Conservation (phyloP, 2,113 vertebrate genomes). For the Dicerorhinus sumatrensis region DNA sequence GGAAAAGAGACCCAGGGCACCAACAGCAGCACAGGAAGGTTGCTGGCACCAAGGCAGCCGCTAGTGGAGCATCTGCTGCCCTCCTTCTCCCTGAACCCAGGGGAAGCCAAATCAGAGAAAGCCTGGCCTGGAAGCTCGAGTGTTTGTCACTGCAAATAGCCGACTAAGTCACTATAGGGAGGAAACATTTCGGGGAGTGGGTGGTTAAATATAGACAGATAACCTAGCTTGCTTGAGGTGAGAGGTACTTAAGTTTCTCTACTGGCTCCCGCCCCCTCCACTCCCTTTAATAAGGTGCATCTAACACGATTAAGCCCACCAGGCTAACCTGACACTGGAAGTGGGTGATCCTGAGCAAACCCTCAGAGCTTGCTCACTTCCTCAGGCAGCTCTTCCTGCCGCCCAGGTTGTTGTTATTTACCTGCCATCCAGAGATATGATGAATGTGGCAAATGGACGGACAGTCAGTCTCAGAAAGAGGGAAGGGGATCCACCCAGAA, state of each 20-base stretch:
- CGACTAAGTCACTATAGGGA: neutral
- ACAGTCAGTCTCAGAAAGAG: neutral
- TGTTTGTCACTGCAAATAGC: slow-evolving; percentile 45
- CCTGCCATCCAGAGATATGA: neutral
- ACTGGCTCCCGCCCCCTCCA: neutral
- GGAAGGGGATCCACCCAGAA: neutral
- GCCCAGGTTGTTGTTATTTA: neutral
- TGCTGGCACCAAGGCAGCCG: neutral
- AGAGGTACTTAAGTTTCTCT: neutral
- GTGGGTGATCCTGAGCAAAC: neutral
- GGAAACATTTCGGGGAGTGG: neutral
- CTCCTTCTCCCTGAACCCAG: neutral
- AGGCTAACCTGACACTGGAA: neutral
- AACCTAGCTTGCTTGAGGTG: neutral
- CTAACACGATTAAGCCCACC: neutral
- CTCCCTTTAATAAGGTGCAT: neutral
- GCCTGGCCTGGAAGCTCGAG: neutral
- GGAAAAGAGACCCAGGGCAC: slow-evolving; percentile 62
- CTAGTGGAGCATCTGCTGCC: slow-evolving; percentile 50
- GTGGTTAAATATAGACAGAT: neutral
- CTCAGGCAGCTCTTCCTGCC: neutral
- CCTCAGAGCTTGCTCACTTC: neutral
- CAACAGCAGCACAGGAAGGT: slow-evolving; percentile 5
- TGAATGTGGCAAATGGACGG: neutral
- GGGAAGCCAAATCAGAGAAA: slow-evolving; percentile 26